Conservation (phyloP, 1,140 invertebrate genomes). For the Leguminivora glycinivorella region DNA sequence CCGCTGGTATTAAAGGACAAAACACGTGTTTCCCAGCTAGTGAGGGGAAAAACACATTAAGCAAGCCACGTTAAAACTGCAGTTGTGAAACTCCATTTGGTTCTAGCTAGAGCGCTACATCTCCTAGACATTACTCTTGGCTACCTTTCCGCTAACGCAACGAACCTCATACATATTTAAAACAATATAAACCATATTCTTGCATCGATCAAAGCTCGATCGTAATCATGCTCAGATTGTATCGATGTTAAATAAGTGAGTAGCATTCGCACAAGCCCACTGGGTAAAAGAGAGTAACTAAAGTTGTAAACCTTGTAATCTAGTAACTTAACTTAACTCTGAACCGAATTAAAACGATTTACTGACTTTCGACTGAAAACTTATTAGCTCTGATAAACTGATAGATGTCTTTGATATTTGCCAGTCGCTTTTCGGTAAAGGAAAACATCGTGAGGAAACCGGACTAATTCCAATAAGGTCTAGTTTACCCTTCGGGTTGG, state of each 20-base stretch:
- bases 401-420: too few relatives aligned
- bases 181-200: constrained; percentile 24
- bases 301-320: not conserved
- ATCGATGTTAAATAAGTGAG: constrained; percentile 11
- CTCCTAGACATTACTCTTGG: constrained; percentile 17
- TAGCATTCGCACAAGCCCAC: not conserved
- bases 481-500: too few relatives aligned
- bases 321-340: not conserved
- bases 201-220: constrained; percentile 19
- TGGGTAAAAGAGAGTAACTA: not conserved
- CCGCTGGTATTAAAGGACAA: too few relatives aligned
- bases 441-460: too few relatives aligned
- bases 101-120: not conserved
- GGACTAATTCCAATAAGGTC: too few relatives aligned
- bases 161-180: constrained; percentile 16
- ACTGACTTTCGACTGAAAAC: too few relatives aligned
- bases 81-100: not conserved
- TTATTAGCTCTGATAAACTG: too few relatives aligned
- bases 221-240: constrained; percentile 4
- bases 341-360: not conserved
- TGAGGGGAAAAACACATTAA: not conserved
- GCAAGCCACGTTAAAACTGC: not conserved
- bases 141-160: constrained; percentile 28
- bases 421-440: too few relatives aligned
- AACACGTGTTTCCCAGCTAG: not conserved